A percentile compares a stretch with the other conserved stretches of the same genome.
phyloP scores from a whole-genome alignment of 2,113 vertebrate species.

The Hirundichthys speculiger region DNA sequence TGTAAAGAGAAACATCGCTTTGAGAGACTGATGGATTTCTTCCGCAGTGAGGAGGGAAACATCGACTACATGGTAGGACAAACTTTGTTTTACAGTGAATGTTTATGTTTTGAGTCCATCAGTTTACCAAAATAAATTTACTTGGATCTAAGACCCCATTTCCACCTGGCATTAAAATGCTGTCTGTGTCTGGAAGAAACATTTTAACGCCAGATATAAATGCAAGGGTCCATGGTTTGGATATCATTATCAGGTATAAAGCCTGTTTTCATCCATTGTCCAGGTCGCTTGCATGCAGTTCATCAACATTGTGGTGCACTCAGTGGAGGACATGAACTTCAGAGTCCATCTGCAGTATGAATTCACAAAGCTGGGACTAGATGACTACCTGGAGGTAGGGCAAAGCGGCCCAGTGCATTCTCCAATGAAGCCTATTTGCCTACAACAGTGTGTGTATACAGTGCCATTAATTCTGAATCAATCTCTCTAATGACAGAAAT shows the following conservation, averaged over 20 bases:
- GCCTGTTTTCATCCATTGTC: slow-evolving; percentile 1
- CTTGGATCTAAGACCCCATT: background rate
- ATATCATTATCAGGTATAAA: too few species aligned
- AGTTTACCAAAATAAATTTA: background rate
- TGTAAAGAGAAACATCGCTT: slow-evolving; percentile 97
- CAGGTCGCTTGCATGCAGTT: slow-evolving; percentile 99
- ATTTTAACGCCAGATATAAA: background rate
- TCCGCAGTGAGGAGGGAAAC: slow-evolving; percentile 95
- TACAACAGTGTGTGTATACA: too few species aligned
- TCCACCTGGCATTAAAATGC: background rate
- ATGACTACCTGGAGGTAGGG: slow-evolving; percentile 92
- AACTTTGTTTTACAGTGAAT: background rate
- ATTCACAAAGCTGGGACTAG: slow-evolving; percentile 95
- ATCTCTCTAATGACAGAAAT: slow-evolving; percentile 82
- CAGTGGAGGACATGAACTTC: slow-evolving; percentile 99
- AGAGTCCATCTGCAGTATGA: slow-evolving; percentile 95
- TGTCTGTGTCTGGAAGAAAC: background rate
- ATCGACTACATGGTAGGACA: slow-evolving; percentile 95
- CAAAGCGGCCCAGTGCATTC: background rate
- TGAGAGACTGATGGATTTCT: slow-evolving; percentile 97
- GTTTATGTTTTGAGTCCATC: background rate
- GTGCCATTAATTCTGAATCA: background rate
- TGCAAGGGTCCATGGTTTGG: too few species aligned
- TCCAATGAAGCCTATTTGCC: background rate
- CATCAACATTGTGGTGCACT: slow-evolving; percentile 98